Evolutionary conservation across 2,888 invertebrate species (phyloP).

Genomic region (Furcula furcula): DNA sequence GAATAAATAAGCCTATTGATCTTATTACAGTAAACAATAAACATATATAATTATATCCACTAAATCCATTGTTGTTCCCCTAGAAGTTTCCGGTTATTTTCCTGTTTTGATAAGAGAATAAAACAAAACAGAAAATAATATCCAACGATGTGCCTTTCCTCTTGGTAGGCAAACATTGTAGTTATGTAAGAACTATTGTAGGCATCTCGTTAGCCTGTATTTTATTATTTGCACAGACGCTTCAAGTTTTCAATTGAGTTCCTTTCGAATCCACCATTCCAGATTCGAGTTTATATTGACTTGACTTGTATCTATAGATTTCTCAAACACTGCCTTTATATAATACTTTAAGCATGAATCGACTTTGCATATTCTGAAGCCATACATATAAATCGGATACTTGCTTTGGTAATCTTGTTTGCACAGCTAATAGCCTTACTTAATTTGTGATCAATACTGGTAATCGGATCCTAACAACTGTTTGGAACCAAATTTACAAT

Average conservation of each 20-base stretch:
- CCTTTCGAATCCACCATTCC: slow-evolving; percentile 21
- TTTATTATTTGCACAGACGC: slow-evolving; percentile 51
- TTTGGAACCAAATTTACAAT: background rate
- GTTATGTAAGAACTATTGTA: slow-evolving; percentile 45
- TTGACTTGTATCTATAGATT: slow-evolving; percentile 6
- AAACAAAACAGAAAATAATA: slow-evolving; percentile 13
- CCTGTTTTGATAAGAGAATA: no score
- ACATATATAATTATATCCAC: no score
- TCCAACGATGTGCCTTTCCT: slow-evolving; percentile 19
- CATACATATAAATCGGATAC: slow-evolving; percentile 32
- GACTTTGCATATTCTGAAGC: slow-evolving; percentile 30
- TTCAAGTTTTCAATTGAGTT: slow-evolving; percentile 34
- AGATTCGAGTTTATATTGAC: slow-evolving; percentile 7
- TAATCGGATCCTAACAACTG: slow-evolving; percentile 20
- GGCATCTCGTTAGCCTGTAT: slow-evolving; percentile 64
- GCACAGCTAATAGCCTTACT: slow-evolving; percentile 32
- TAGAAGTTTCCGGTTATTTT: no score
- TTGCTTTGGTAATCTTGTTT: slow-evolving; percentile 44
- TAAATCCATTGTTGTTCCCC: no score
- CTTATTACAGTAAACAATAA: no score
- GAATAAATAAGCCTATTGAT: no score
- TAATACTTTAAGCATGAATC: background rate
- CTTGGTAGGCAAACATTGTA: slow-evolving; percentile 36
- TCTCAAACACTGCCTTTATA: background rate
- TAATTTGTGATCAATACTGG: slow-evolving; percentile 32